Percentiles rank a stretch among this genome's conserved stretches.
Evolutionary conservation across 64 coral and sea anemone genomes (phyloP).

Genomic region (Porites lutea): DNA sequence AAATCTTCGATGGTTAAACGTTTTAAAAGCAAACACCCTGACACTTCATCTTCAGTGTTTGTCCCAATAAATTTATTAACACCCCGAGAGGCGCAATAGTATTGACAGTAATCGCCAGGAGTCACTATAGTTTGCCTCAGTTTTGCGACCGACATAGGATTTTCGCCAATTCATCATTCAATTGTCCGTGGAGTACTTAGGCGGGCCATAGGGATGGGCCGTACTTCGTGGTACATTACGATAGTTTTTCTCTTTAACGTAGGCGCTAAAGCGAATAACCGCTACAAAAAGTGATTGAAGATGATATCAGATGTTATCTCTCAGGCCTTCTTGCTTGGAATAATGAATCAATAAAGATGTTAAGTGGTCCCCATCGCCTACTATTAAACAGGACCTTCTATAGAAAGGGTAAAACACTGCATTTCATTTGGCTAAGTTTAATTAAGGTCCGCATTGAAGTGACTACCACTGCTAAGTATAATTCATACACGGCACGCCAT

Average conservation of each 20-base stretch:
- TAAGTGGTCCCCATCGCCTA: conserved; percentile 31
- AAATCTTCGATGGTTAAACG: background rate
- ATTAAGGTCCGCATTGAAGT: conserved; percentile 32
- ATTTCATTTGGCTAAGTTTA: conserved; percentile 48
- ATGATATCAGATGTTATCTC: conserved; percentile 41
- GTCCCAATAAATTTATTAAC: conserved; percentile 87
- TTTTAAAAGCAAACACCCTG: background rate
- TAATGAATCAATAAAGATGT: conserved; percentile 32
- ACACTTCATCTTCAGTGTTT: conserved; percentile 42
- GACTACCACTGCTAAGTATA: conserved; percentile 57
- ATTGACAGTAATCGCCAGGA: conserved; percentile 86
- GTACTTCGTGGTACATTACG: conserved; percentile 27
- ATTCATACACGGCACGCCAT: conserved; percentile 38
- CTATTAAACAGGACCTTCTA: background rate
- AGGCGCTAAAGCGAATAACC: conserved; percentile 20
- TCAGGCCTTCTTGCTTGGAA: conserved; percentile 6
- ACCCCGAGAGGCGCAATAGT: conserved; percentile 72
- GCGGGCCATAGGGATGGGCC: conserved; percentile 26
- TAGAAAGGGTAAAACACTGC: conserved; percentile 3
- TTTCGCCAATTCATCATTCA: conserved; percentile 69
- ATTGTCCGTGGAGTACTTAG: conserved; percentile 46
- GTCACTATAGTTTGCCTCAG: conserved; percentile 79
- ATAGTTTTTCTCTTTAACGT: conserved; percentile 5
- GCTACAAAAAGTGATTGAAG: conserved; percentile 8
- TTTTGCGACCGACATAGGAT: conserved; percentile 59